Evolutionary conservation across 2,797 vertebrate species (phyloP), one percentile per base, ranked within the genome.

Genomic region (Echiichthys vipera): DNA sequence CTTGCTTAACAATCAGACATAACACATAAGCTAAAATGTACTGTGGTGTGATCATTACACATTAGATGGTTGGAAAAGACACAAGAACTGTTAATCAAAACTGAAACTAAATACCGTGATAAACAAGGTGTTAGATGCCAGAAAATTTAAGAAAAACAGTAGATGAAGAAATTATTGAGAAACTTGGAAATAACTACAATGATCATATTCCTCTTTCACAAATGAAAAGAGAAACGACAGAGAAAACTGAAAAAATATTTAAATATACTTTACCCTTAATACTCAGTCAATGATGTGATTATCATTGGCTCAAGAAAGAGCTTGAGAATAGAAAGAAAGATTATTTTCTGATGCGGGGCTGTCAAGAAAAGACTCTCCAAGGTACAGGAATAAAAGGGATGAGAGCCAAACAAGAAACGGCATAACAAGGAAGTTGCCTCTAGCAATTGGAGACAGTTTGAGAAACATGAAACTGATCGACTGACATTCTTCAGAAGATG

Each of bases 271-370:
- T 49, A 42, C 14, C 57, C 40, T 13, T 45, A 59, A 64, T 56
- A 25, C 65, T 53, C 27, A 25, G 40, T 78, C 87, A 89, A 90
- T 89, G 85, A 92, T 91, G 56, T 51, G 24, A 74, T 67, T 67
- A 93, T 93, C 90, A 93, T 84, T 89, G 90, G 84, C 88, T 91
- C 89, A 92, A 92, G 83, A 39, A 84, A 90, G 90, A 93, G 87
- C 88, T 70, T 50, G 55, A 77, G 39, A 68, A 74, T 3, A 47
- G 32, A 65, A 63, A 51, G 22, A 71, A 65, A 54, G 22, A 22
- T 15, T 4, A 63, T 78, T 55, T 54, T 14, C 39, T 62, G 53
- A 73, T 56, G 25, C 74, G 32, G 49, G 54, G 40, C 61, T 74
- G 29, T 77, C 59, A 83, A 69, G 68, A 73, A 34, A 81, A 71